Conservation (phyloP, 2,113 vertebrate genomes). For the Eonycteris spelaea region DNA sequence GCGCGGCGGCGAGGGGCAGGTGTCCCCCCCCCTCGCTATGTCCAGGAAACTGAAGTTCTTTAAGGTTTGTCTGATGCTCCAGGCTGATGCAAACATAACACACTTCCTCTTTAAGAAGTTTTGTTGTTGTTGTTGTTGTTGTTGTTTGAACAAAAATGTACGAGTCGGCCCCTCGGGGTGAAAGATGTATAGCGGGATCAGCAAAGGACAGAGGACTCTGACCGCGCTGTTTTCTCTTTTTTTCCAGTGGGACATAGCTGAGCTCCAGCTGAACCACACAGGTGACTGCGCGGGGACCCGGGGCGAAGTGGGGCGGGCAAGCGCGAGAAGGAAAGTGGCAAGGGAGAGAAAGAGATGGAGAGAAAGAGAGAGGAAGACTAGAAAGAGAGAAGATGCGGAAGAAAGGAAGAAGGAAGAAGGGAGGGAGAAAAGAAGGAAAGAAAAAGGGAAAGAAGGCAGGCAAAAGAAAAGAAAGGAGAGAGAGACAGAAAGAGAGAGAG, state of each 20-base stretch:
- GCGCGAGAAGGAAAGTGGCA: not conserved
- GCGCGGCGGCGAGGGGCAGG: too few species aligned
- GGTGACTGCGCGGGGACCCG: not conserved
- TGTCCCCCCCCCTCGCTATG: not conserved
- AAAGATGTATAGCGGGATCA: not conserved
- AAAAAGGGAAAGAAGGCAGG: not conserved
- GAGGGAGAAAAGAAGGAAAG: fast-evolving
- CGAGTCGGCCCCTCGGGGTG: not conserved
- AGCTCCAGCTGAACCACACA: constrained; percentile 65
- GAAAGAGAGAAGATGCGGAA: too few species aligned
- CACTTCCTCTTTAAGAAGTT: constrained; percentile 6
- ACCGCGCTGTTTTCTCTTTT: not conserved
- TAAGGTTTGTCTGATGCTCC: not conserved
- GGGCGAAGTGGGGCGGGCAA: not conserved
- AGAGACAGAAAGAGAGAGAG: too few species aligned
- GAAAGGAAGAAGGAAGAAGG: not conserved
- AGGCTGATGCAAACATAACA: not conserved
- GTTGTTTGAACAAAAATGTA: not conserved
- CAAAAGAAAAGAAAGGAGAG: too few species aligned
- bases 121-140: too few species aligned
- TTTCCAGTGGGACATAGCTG: constrained; percentile 54
- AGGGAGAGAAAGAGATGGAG: not conserved
- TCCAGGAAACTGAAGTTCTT: not conserved
- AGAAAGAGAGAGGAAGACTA: not conserved
- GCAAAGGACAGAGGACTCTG: not conserved